Conservation (phyloP, 2,888 invertebrate species). For the Acrobasis suavella region DNA sequence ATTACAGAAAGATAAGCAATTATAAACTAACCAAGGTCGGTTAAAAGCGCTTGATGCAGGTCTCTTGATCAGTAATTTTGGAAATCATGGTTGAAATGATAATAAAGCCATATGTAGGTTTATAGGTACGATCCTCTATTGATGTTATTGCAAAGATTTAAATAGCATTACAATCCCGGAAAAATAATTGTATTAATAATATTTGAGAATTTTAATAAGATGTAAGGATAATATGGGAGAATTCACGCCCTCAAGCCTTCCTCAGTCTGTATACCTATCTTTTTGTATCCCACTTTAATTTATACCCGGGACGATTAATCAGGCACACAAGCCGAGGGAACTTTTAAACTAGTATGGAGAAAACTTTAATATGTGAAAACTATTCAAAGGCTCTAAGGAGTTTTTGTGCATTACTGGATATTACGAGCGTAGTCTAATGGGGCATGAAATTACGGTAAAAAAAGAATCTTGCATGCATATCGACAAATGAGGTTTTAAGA, state of each 20-base stretch:
- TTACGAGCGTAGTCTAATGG: conserved; percentile 4
- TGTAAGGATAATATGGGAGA: too few species aligned
- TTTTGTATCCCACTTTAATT: neutral
- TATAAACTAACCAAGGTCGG: too few species aligned
- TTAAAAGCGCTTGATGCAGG: too few species aligned
- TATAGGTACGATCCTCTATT: neutral
- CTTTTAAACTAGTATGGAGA: conserved; percentile 19
- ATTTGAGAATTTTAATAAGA: too few species aligned
- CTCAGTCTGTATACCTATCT: too few species aligned
- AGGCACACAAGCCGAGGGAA: conserved; percentile 15
- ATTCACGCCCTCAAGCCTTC: too few species aligned
- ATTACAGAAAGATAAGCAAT: neutral
- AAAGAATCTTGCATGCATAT: neutral
- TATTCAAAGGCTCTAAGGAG: conserved; percentile 12
- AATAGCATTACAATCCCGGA: too few species aligned
- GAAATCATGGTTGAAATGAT: too few species aligned
- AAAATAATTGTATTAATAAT: too few species aligned
- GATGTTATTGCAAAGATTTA: neutral
- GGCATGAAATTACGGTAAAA: neutral
- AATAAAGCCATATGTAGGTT: too few species aligned
- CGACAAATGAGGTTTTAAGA: too few species aligned
- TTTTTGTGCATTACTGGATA: conserved; percentile 7
- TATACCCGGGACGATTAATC: conserved; percentile 11
- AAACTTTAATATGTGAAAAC: conserved; percentile 18
- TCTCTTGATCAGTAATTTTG: too few species aligned